phyloP scores from a whole-genome alignment of 2,888 invertebrate species.

The Coenonympha arcania region DNA sequence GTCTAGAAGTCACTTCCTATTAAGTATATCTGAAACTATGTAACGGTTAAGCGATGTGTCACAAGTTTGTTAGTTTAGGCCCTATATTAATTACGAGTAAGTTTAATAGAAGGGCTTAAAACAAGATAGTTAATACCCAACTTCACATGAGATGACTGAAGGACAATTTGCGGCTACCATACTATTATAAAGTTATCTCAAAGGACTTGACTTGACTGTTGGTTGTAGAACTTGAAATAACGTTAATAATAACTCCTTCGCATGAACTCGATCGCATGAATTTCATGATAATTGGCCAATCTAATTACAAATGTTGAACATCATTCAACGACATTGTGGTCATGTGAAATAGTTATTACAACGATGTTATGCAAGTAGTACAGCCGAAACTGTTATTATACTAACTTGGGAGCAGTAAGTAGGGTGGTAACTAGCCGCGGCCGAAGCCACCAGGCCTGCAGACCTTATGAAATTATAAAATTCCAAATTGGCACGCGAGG shows the following conservation, averaged over 20 bases:
- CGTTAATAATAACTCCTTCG: background rate
- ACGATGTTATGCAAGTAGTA: too few species aligned
- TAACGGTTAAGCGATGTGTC: constrained; percentile 2
- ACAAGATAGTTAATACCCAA: background rate
- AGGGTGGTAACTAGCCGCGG: too few species aligned
- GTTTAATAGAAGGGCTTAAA: constrained; percentile 15
- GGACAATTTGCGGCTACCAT: background rate
- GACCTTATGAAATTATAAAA: too few species aligned
- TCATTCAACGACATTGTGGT: background rate
- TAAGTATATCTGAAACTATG: constrained; percentile 8
- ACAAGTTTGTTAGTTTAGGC: constrained; percentile 19
- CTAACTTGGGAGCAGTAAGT: too few species aligned
- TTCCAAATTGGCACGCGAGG: too few species aligned
- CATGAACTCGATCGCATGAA: background rate
- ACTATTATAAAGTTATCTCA: constrained; percentile 1
- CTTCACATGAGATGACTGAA: background rate
- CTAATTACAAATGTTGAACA: background rate
- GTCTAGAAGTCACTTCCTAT: too few species aligned
- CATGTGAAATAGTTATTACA: too few species aligned
- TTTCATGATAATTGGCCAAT: background rate
- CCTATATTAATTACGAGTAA: constrained; percentile 18
- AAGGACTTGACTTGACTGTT: constrained; percentile 1
- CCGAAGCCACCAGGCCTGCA: too few species aligned
- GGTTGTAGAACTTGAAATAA: background rate
- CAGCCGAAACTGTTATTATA: too few species aligned